Evolutionary conservation across 2,888 invertebrate species (phyloP).

Genomic region (Ochlodes sylvanus): DNA sequence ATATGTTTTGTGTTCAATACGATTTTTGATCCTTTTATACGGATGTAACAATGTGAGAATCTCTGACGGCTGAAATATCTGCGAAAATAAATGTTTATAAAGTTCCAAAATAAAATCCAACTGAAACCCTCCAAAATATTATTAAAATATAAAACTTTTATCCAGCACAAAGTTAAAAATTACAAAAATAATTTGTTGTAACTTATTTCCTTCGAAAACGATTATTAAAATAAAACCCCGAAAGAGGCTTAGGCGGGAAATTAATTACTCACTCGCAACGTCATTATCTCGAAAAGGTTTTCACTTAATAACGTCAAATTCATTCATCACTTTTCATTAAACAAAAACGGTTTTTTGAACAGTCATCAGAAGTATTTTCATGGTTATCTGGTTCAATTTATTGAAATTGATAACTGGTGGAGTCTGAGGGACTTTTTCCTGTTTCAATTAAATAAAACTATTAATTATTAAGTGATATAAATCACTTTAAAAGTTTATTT

Average conservation of each 20-base stretch:
- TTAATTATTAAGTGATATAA: background rate
- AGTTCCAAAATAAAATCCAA: no score
- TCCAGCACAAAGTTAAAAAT: background rate
- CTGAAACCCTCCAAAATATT: no score
- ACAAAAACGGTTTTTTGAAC: slow-evolving; percentile 3
- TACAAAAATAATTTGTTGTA: slow-evolving; percentile 5
- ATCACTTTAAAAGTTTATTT: no score
- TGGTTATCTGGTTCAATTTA: slow-evolving; percentile 6
- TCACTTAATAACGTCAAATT: slow-evolving; percentile 7
- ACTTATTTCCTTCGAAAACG: slow-evolving; percentile 4
- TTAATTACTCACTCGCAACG: slow-evolving; percentile 23
- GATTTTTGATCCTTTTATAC: no score
- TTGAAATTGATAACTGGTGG: slow-evolving; percentile 4
- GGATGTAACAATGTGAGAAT: no score
- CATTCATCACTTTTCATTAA: slow-evolving; percentile 14
- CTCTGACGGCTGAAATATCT: no score
- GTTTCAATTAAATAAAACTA: background rate
- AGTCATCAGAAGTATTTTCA: slow-evolving; percentile 12
- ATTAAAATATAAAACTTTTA: no score
- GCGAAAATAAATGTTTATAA: no score
- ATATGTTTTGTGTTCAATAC: no score
- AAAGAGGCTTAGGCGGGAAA: slow-evolving; percentile 15
- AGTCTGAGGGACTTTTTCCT: background rate
- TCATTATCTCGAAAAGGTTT: slow-evolving; percentile 29
- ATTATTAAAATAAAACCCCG: slow-evolving; percentile 12